Conservation (phyloP, 2,797 vertebrate species). For the Spheniscus humboldti region DNA sequence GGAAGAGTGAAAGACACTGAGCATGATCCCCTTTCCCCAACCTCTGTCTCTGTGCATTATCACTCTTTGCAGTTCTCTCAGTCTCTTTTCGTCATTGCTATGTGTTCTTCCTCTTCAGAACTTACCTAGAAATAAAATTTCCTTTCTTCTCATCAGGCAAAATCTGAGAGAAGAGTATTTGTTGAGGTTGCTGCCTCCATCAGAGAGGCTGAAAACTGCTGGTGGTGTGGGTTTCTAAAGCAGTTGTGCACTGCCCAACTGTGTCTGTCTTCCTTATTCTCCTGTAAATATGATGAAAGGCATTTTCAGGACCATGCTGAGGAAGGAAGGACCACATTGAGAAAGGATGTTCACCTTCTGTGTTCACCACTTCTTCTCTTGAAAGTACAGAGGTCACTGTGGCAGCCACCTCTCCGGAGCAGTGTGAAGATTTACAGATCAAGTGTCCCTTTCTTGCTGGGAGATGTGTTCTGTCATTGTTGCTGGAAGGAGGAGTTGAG, state of each 20-base stretch:
- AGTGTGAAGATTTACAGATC: neutral
- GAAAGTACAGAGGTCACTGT: neutral
- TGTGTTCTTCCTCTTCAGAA: neutral
- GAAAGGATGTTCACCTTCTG: neutral
- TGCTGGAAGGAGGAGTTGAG: neutral
- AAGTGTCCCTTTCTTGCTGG: neutral
- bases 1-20: neutral
- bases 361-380: neutral
- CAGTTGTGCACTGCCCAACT: neutral
- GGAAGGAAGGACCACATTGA: neutral
- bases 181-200: neutral
- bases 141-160: neutral
- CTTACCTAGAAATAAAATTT: neutral
- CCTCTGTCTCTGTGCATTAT: neutral
- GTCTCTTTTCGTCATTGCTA: neutral
- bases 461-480: neutral
- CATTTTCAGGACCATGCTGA: neutral
- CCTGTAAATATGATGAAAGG: neutral
- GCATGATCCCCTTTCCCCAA: accelerated
- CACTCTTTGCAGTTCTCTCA: neutral
- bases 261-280: neutral
- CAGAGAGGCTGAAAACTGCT: neutral
- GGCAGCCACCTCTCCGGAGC: neutral
- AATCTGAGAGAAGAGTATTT: neutral
- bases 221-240: neutral